phyloP scores from a whole-genome alignment of 2,113 vertebrate genomes.

The Athene noctua region DNA sequence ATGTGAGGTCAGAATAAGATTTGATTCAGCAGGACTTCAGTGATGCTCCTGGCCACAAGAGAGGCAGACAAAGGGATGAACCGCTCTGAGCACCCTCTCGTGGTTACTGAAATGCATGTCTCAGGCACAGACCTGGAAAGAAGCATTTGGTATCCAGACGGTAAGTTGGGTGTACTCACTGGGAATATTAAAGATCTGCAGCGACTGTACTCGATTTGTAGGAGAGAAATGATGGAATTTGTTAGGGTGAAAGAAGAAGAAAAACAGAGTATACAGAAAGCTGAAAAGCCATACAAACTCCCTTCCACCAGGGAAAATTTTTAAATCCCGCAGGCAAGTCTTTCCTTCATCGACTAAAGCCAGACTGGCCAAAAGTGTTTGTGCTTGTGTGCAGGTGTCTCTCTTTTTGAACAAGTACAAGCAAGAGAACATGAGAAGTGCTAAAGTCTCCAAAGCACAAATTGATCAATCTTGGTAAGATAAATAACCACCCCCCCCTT shows the following conservation, averaged over 20 bases:
- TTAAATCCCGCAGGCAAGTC: neutral
- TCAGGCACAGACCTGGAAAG: neutral
- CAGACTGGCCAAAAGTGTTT: neutral
- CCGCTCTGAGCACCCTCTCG: conserved; percentile 40
- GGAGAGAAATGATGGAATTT: neutral
- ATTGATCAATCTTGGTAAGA: neutral
- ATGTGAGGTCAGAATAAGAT: neutral
- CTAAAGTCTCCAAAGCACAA: neutral
- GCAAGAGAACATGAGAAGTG: neutral
- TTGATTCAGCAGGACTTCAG: conserved; percentile 30
- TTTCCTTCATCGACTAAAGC: neutral
- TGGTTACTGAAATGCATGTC: neutral
- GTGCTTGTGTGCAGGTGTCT: accelerated
- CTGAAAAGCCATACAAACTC: neutral
- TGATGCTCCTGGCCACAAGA: neutral
- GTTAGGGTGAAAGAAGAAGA: neutral
- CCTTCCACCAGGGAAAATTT: neutral
- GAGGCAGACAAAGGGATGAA: conserved; percentile 43
- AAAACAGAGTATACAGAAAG: neutral
- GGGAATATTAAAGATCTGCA: conserved; percentile 30
- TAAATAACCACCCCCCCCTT: neutral
- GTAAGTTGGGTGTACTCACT: neutral
- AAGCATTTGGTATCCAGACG: conserved; percentile 19
- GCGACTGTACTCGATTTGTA: neutral
- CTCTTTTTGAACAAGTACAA: neutral